Conservation (phyloP, 2,113 vertebrate species). For the Pithys albifrons region DNA sequence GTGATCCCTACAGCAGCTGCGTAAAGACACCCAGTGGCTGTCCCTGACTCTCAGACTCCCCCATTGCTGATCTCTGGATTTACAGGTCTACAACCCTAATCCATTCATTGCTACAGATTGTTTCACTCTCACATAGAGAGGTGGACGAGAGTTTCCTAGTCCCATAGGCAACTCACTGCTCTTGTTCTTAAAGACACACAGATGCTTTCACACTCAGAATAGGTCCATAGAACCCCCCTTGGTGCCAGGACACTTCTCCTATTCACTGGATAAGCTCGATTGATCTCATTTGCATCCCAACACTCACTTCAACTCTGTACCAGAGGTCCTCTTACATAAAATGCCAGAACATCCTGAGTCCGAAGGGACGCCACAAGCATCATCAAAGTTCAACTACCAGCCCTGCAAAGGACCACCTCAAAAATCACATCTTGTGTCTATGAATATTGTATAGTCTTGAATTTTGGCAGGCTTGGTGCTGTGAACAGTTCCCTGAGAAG, state of each 20-base stretch:
- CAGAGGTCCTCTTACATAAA: background rate
- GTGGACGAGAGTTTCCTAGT: background rate
- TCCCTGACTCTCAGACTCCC: background rate
- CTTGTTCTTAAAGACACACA: background rate
- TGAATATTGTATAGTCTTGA: background rate
- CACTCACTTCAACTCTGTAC: background rate
- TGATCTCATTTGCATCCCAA: background rate
- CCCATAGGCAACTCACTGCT: fast-evolving
- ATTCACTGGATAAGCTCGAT: background rate
- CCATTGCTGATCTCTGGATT: background rate
- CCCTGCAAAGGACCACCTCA: background rate
- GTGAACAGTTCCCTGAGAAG: background rate
- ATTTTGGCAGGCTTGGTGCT: background rate
- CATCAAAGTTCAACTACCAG: background rate
- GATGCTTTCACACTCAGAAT: background rate
- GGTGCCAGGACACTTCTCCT: background rate
- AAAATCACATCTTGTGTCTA: background rate
- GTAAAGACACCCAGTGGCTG: background rate
- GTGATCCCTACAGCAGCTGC: background rate
- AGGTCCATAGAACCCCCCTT: background rate
- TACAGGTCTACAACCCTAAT: background rate
- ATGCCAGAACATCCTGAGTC: background rate
- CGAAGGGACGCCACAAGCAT: background rate
- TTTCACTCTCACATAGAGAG: background rate
- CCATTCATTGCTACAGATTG: background rate